Base-by-base conservation (phyloP, 1,140 invertebrate species). In the Gonatopus flavifemur region DNA sequence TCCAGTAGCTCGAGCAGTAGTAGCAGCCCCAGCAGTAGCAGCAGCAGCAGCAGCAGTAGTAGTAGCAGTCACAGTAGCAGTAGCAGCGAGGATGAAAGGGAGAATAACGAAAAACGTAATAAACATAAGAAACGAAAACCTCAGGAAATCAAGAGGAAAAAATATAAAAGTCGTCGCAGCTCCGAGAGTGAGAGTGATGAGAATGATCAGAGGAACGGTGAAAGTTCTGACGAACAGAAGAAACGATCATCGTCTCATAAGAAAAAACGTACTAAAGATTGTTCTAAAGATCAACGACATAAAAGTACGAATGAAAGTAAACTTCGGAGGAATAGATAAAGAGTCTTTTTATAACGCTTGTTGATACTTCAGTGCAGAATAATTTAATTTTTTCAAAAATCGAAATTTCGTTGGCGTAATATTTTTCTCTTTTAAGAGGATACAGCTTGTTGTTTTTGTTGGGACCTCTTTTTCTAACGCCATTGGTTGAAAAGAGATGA, bases 11-110 rank as follows among this genome's bases (percentile, higher is more conserved):
- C n/a, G n/a, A 64, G 65, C 41, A 67, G 58, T 2, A 2, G 46
- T 54, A 33, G 67, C 55, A 20, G 56, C 68, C 25, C 59, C 59
- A 49, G 63, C 51, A 32, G 67, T 66, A 32, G 68, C 55, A 7
- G 65, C 61, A 41, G 66, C 57, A 42, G 40, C 66, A 20, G 36
- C 19, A 49, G 28, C 19, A 28, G 59, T 55, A 20, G 59, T 54
- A 55, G 62, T 35, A 41, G 53, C 51, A 32, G 65, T 66, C 39
- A 51, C 2, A 40, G 57, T 59, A 13, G 67, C 57, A 19, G 44
- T 37, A 50, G 37, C 16, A 28, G 42, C 50, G 30, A 49, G 44
- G n/a, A 55, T 25, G 42, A 50, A 16, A 33, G 32, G 49, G 28
- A 22, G 58, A 42, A 40, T 43, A 33, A 33, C n/a, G 24, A 20